Evolutionary conservation across 30 jellyfish, hydroid and myxozoan species (phyloP).

Genomic region (Aurelia aurita complex sp. Pacific): DNA sequence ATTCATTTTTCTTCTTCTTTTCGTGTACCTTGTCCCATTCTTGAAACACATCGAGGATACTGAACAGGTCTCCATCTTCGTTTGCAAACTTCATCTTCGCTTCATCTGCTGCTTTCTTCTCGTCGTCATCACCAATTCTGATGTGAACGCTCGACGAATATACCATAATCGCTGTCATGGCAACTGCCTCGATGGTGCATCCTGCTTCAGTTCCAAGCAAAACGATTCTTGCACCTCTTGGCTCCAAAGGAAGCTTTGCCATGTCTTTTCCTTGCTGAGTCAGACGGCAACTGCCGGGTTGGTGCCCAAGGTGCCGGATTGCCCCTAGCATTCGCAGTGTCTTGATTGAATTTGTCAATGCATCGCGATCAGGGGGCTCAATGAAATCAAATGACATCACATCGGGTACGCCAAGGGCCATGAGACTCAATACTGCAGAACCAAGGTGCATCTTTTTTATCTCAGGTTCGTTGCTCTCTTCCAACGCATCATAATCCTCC

Average conservation of each 20-base stretch:
- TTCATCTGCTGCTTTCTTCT: conserved; percentile 55
- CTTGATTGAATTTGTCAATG: conserved; percentile 14
- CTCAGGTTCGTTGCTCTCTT: conserved; percentile 58
- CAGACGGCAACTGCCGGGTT: neutral
- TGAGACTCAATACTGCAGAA: conserved; percentile 45
- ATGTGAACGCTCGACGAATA: conserved; percentile 63
- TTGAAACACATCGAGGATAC: conserved; percentile 52
- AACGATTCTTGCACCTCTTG: conserved; percentile 54
- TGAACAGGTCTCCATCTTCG: conserved; percentile 58
- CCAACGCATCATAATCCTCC: conserved; percentile 41
- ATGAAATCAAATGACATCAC: conserved; percentile 59
- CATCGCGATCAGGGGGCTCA: conserved; percentile 58
- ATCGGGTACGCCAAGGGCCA: conserved; percentile 63
- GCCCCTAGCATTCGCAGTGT: conserved; percentile 60
- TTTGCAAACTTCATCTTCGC: conserved; percentile 51
- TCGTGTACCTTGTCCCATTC: conserved; percentile 36
- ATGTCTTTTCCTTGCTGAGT: conserved; percentile 54
- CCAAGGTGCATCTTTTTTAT: conserved; percentile 62
- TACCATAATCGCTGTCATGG: conserved; percentile 58
- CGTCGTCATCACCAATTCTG: conserved; percentile 67
- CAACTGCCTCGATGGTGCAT: conserved; percentile 19
- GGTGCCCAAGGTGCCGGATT: neutral
- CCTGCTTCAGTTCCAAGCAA: conserved; percentile 54
- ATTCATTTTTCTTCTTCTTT: conserved; percentile 21
- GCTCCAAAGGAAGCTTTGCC: conserved; percentile 67